Base-by-base conservation (phyloP, 2,797 vertebrate species). In the Chaunax sp. region DNA sequence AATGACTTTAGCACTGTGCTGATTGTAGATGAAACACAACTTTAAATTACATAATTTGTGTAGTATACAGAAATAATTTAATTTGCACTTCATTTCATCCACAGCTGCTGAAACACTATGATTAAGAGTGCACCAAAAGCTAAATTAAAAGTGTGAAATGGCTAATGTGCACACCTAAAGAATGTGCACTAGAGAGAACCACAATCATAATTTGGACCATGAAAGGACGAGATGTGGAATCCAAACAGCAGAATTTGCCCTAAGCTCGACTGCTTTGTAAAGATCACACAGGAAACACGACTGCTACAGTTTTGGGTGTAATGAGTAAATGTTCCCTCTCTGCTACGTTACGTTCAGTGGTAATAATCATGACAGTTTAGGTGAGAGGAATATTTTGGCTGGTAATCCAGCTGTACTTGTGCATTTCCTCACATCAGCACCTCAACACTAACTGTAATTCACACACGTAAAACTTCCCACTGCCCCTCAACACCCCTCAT, bases 391-490 rank as follows among this genome's bases (percentile, higher is more conserved):
- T 72, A 75, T 78, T 83, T 64, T 50, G 65, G 63, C 38, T 57
- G 14, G 58, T 86, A 78, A 73, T 82, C 72, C 72, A 14, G 14
- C 80, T 59, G 75, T 70, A 65, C 49, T 64, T 45, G 15, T 80
- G 77, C 81, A 81, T 84, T 86, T 85, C 69, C 70, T 87, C 87
- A 82, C 88, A 81, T 88, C 69, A 70, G 55, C 78, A 72, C 78
- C 61, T 74, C 72, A 74, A 75, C 75, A 72, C 76, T 75, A 81
- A 83, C 85, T 69, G 79, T 87, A 75, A 90, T 85, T 89, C 88
- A 83, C 82, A 90, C 85, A 84, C 87, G 85, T 89, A 82, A 90
- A 89, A 89, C 85, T 85, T 87, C 87, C 84, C 64, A 28, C 53
- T 69, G 37, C 64, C 23, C 35, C 41, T 13, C 33, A 28, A 15